Evolutionary conservation across 2,888 invertebrate genomes (phyloP), one percentile per base, ranked within the genome.

Genomic region (Lithodes maja): DNA sequence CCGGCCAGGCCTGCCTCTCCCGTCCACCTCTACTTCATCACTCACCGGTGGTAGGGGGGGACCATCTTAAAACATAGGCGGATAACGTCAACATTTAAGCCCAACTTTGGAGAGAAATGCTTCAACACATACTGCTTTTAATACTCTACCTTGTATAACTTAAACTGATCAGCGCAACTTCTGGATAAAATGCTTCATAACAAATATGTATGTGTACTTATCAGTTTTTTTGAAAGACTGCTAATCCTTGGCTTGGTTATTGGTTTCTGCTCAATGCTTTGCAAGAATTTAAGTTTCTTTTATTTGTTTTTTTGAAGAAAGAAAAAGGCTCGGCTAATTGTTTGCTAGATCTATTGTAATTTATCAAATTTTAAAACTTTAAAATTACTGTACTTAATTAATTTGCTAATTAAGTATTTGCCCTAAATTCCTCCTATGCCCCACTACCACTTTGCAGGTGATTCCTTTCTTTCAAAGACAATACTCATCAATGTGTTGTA

Each of bases 1-100:
- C 89, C 80, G 81, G 49, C 53, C 78, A 50, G 78, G 15, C 89
- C 83, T 85, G 85, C 89, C 89, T 89, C 89, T 86, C 89, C 89
- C 89, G 89, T 89, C 89, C 89, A 89, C 89, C 89, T 89, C 89
- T 89, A 89, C 89, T 89, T 89, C 89, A 71, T 89, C 89, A 89
- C 88, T 89, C 89, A 89, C 89, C 85, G 89, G 89, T 81, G 75
- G 85, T 85, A 54, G 89, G 85, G 88, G 89, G 88, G 89, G 89
- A 82, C 89, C 89, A 89, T 89, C 89, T 89, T 89, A 86, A 89
- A 89, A 89, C 89, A 89, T 83, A 89, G 89, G 89, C 85, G 89
- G 85, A 86, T 71, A 33, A 86, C 84, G 85, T 89, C 86, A 89
- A 89, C 82, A 89, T 85, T 71, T 71, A 17, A 71, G 71, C 17